Percentiles rank a stretch among this genome's conserved stretches.
These are phyloP conservation scores for Leptopilina syphax DNA, from an alignment of 2,888 invertebrate genomes.

Conservation along the genomic window DNA sequence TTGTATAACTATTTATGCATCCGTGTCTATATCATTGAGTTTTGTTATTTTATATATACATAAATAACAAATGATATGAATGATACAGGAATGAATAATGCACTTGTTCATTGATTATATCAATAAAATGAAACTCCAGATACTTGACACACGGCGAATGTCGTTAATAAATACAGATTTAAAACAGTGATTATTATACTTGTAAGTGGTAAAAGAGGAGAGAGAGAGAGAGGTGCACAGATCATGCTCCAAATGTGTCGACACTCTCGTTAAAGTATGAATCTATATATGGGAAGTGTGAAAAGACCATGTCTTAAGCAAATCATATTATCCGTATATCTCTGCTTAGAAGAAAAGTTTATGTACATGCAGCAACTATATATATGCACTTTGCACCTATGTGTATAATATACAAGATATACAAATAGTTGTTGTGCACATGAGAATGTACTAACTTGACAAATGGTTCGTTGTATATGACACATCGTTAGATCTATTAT, in stretches of 20 bases:
- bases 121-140: background rate
- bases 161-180: slow-evolving; percentile 19
- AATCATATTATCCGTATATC: background rate
- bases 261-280: slow-evolving; percentile 26
- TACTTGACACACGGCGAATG: background rate
- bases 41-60: too few species aligned
- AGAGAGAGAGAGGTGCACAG: background rate
- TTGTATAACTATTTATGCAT: too few species aligned
- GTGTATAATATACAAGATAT: background rate
- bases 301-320: slow-evolving; percentile 7
- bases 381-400: background rate
- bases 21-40: too few species aligned
- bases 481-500: background rate
- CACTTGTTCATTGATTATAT: slow-evolving; percentile 13
- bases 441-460: background rate
- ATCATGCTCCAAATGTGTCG: slow-evolving; percentile 33
- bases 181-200: background rate
- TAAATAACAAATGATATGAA: too few species aligned
- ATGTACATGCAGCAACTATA: background rate
- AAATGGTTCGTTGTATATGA: slow-evolving; percentile 15
- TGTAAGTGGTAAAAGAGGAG: too few species aligned
- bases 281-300: slow-evolving; percentile 19
- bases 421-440: background rate
- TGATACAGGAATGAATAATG: slow-evolving; percentile 5
- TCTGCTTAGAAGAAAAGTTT: background rate